Evolutionary conservation across 2,888 invertebrate species (phyloP), one percentile per base, ranked within the genome.

Genomic region (Euzetes globulus): DNA sequence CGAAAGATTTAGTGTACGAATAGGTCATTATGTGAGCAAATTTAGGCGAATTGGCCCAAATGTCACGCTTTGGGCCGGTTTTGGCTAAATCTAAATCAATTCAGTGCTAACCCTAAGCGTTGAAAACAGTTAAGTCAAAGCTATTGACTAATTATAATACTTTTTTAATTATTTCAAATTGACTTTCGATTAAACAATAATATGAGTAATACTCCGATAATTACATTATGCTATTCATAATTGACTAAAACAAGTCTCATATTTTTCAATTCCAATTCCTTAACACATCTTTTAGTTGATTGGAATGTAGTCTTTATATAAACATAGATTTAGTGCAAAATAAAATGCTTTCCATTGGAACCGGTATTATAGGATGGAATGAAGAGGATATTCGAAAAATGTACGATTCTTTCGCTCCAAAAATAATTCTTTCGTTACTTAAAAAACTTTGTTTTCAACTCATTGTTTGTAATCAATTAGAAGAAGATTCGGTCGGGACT

Each of bases 301-400:
- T 45, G 70, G 70, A 70, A 70, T 70, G 70, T 47, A 19, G 9
- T 68, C 37, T 9, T 17, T 37, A 47, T 13, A 13, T 33, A 70
- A 70, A 70, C 41, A 25, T 41, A 68, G 19, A 37, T 70, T 25
- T 70, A 45, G 70, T 70, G 70, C 45, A 70, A 70, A 70, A 70
- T 70, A 33, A 70, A 70, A 45, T 15, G 19, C 22, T 70, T 70
- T 70, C 22, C 37, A 70, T 25, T 70, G 70, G 70, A 47, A 70
- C 15, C 45, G 70, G 70, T 70, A 41, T 70, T 70, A 47, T n/a
- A 70, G 70, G 70, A 70, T 70, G 70, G 70, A 70, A 47, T 70
- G 25, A 47, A 45, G 41, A 47, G 70, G 27, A 47, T 13, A 70
- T 37, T 45, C 19, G 27, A 29, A 60, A 15, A 47, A 41, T 37